Conservation (phyloP, 2,797 vertebrate species). For the Neopelma chrysocephalum region DNA sequence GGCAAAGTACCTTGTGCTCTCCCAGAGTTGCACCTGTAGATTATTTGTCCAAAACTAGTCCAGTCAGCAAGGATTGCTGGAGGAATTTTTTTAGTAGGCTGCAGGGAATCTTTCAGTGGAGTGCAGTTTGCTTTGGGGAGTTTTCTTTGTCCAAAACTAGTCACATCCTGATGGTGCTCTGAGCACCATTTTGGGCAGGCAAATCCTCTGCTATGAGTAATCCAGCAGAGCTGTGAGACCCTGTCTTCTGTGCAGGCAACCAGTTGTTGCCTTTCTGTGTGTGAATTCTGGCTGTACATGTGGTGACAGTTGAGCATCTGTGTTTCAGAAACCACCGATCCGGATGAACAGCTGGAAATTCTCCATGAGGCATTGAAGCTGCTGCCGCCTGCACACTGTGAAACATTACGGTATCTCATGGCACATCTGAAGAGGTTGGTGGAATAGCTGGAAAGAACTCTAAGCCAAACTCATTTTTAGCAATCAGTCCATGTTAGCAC, state of each 20-base stretch:
- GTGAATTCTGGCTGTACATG: not conserved
- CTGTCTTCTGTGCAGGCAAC: not conserved
- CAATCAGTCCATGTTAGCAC: not conserved
- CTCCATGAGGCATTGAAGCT: conserved; percentile 91
- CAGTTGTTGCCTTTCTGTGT: not conserved
- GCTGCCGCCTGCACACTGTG: conserved; percentile 92
- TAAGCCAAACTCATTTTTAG: not conserved
- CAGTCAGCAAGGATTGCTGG: not conserved
- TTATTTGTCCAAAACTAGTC: not conserved
- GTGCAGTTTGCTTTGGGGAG: not conserved
- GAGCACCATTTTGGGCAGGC: not conserved
- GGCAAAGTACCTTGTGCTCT: conserved; percentile 22
- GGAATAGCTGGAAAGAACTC: not conserved
- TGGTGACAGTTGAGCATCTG: not conserved
- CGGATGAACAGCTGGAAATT: conserved; percentile 91
- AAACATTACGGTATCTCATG: conserved; percentile 97
- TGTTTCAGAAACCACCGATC: conserved; percentile 87
- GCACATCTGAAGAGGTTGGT: conserved; percentile 94
- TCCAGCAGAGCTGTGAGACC: not conserved
- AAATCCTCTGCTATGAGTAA: not conserved
- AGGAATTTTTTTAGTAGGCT: not conserved
- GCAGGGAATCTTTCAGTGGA: not conserved
- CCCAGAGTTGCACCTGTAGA: not conserved
- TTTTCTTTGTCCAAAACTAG: not conserved
- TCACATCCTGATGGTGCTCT: not conserved